Conservation (phyloP, 2,113 vertebrate genomes). For the Phocoena sinus region DNA sequence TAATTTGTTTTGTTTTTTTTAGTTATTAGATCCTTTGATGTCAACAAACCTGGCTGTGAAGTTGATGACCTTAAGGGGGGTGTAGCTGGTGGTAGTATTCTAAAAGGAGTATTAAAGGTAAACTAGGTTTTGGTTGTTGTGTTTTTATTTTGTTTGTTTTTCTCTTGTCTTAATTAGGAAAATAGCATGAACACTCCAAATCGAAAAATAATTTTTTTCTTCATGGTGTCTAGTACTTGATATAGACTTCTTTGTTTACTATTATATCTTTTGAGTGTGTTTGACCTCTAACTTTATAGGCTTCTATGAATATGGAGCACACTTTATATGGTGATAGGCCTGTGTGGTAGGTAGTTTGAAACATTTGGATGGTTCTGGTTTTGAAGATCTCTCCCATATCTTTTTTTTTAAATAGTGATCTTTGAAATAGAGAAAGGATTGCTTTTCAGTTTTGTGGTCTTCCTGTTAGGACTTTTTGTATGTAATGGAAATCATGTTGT, state of each 20-base stretch:
- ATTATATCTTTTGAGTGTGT: background rate
- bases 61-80: conserved; percentile 98
- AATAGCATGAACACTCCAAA: background rate
- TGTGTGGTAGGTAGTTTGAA: background rate
- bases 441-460: conserved; percentile 26
- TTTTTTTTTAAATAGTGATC: background rate
- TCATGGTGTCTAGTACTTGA: background rate
- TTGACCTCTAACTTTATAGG: background rate
- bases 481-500: background rate
- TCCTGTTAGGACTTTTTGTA: background rate
- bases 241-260: background rate
- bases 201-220: background rate
- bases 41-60: conserved; percentile 99
- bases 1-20: conserved; percentile 60
- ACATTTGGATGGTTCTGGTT: background rate
- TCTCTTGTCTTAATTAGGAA: background rate
- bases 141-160: conserved; percentile 4
- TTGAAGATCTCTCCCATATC: background rate
- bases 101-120: conserved; percentile 98
- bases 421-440: background rate
- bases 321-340: background rate
- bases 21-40: conserved; percentile 99
- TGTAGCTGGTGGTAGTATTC: conserved; percentile 97
- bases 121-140: conserved; percentile 11
- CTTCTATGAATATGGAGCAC: background rate